These are phyloP conservation scores for Euclidia mi DNA, from an alignment of 2,888 invertebrate species.

Conservation along the genomic window DNA sequence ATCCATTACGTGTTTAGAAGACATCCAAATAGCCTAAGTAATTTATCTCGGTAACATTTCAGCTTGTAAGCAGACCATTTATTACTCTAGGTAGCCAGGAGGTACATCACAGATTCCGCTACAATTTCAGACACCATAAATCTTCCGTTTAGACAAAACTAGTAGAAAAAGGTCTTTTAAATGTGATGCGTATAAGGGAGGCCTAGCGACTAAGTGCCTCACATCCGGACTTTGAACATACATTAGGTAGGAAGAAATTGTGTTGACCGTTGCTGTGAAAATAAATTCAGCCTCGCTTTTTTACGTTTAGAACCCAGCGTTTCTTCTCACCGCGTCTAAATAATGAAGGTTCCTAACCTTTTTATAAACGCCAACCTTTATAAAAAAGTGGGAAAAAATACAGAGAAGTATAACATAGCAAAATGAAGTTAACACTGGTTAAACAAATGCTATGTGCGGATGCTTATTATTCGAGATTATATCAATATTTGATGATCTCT, in stretches of 20 bases:
- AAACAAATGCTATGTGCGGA: no score
- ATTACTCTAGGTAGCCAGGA: not conserved
- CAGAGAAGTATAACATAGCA: no score
- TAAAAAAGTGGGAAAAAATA: not conserved
- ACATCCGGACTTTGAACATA: slow-evolving; percentile 50
- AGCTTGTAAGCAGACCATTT: not conserved
- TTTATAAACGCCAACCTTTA: slow-evolving; percentile 26
- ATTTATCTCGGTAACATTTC: not conserved
- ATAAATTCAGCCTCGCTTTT: slow-evolving; percentile 39
- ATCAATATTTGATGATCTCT: no score
- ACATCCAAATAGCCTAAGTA: not conserved
- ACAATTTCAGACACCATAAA: slow-evolving; percentile 37
- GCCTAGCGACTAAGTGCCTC: slow-evolving; percentile 50
- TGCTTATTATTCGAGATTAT: no score
- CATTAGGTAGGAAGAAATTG: slow-evolving; percentile 51
- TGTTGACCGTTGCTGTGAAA: slow-evolving; percentile 47
- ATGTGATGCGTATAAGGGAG: slow-evolving; percentile 44
- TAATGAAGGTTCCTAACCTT: slow-evolving; percentile 19
- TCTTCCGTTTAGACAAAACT: slow-evolving; percentile 50
- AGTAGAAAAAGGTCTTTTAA: slow-evolving; percentile 48
- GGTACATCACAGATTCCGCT: slow-evolving; percentile 5
- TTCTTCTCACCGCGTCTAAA: slow-evolving; percentile 25
- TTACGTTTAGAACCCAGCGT: slow-evolving; percentile 27
- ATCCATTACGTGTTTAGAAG: no score
- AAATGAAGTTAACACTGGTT: no score